Evolutionary conservation across 2,797 vertebrate species (phyloP), one percentile per base, ranked within the genome.

Genomic region (Sebastes itinus): DNA sequence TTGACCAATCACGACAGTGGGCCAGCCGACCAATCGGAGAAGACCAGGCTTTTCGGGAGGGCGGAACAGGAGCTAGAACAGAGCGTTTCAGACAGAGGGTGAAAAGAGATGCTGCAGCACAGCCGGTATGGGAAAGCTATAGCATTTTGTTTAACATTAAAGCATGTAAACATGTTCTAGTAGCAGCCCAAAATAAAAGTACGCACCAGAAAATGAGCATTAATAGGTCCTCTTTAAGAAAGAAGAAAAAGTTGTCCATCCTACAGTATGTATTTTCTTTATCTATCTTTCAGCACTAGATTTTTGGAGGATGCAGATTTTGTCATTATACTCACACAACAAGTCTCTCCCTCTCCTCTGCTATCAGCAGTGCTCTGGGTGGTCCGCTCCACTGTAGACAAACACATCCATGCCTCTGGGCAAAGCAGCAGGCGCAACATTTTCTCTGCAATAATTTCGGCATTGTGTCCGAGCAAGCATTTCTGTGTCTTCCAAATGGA

Each of bases 391-490:
- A 66, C 79, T 80, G 75, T 80, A 88, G 76, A 88, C 77, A 84
- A 85, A 89, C 85, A 87, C 12, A 62, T 84, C 75, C 71, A 46
- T 80, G 86, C 89, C 89, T 92, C 76, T 70, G 72, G 86, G 80
- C 82, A 33, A 67, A 82, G 83, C 83, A 84, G 83, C 87, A 87
- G 83, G 84, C 56, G 8, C 77, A 81, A 66, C 74, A 81, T 90
- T 88, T 88, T 75, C 81, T 78, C 67, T 72, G 83, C 83, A 82
- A 80, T 85, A 83, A 88, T 78, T 87, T 87, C 79, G 30, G 63
- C 87, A 78, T 77, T 65, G 70, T 92, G 85, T 85, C 83, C 28
- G 10, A 83, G 81, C 83, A 84, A 88, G 84, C 85, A 78, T 69
- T 89, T 89, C 75, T 63, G 72, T 84, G 65, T 75, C 68, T 65